Evolutionary conservation across 2,113 vertebrate species (phyloP), one percentile per base, ranked within the genome.

Genomic region (Ciconia stormi): DNA sequence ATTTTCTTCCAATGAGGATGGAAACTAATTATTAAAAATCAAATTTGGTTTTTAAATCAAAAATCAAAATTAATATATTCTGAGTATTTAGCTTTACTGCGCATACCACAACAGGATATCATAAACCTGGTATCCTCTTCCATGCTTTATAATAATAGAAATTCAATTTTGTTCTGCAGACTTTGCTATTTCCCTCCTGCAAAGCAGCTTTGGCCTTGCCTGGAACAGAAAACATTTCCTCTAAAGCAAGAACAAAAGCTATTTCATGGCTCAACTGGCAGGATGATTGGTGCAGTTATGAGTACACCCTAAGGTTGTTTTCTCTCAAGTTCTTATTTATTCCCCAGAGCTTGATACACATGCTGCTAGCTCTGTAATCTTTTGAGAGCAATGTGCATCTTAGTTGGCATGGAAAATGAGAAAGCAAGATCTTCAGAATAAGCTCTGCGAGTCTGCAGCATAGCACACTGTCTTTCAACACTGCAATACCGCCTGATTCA

Each of bases 241-340:
- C 80, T 49, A 82, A 40, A 82, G 76, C 86, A 74, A 91, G 89
- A 93, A 81, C 95, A 95, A 96, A 95, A 97, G 91, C 56, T 79
- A 4, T 89, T 96, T 94, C 86, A 82, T 96, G 94, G 90, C 83
- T 95, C 92, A 93, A 12, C 90, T 93, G 82, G 92, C 94, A 96
- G 82, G 18, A 17, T 52, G 94, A 95, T 30, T 47, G 94, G 88
- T 69, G 65, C 82, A 93, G 77, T 91, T 95, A 79, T 63, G 89
- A 95, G 77, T 19, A 87, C 86, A 91, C 92, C 89, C 90, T 25
- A 56, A 95, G 83, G 65, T 23, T 84, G 88, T 92, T 94, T 94
- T 66, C 83, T 91, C 83, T 78, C 55, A 10, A 63, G 63, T 42
- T 62, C 82, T 94, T 83, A 44, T 94, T 96, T 78, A 92, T 93